These are phyloP conservation scores for Drosophila hamatofila DNA, from an alignment of 2,888 invertebrate genomes.

Conservation along the genomic window DNA sequence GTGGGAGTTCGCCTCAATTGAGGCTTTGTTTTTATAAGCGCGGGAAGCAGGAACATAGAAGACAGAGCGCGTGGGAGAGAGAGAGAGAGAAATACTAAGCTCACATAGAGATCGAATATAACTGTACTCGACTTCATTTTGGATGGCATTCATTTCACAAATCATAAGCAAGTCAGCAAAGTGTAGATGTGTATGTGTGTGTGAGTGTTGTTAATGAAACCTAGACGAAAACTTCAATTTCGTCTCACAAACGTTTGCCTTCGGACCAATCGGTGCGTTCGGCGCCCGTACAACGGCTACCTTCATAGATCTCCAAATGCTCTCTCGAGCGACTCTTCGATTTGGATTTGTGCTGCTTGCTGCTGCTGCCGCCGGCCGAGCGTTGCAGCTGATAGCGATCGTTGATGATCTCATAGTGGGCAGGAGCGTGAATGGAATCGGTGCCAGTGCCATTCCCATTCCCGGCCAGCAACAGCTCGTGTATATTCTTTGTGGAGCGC, in stretches of 20 bases:
- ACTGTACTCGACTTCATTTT: slow-evolving; percentile 3
- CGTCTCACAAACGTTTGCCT: slow-evolving; percentile 84
- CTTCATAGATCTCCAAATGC: slow-evolving; percentile 68
- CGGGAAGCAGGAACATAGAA: slow-evolving; percentile 1
- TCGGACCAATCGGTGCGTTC: slow-evolving; percentile 83
- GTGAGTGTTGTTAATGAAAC: slow-evolving; percentile 38
- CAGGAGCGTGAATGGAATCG: slow-evolving; percentile 66
- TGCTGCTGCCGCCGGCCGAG: slow-evolving; percentile 30
- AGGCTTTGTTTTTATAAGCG: not conserved
- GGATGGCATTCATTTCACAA: slow-evolving; percentile 12
- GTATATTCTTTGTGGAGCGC: slow-evolving; percentile 84
- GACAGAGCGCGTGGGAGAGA: not conserved
- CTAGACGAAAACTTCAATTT: slow-evolving; percentile 85
- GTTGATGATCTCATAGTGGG: slow-evolving; percentile 87
- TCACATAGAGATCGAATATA: not conserved
- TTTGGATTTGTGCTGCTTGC: slow-evolving; percentile 61
- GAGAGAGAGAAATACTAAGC: not conserved
- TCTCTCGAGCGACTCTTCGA: slow-evolving; percentile 68
- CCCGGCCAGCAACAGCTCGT: slow-evolving; percentile 86
- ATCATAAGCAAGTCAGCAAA: not conserved
- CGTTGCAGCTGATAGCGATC: slow-evolving; percentile 73
- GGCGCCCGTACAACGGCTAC: slow-evolving; percentile 55
- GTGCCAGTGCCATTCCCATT: slow-evolving; percentile 20
- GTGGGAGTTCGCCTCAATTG: not conserved
- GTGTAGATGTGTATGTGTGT: not conserved